Evolutionary conservation across 2,797 vertebrate genomes (phyloP).

Genomic region (Remorina albescens): DNA sequence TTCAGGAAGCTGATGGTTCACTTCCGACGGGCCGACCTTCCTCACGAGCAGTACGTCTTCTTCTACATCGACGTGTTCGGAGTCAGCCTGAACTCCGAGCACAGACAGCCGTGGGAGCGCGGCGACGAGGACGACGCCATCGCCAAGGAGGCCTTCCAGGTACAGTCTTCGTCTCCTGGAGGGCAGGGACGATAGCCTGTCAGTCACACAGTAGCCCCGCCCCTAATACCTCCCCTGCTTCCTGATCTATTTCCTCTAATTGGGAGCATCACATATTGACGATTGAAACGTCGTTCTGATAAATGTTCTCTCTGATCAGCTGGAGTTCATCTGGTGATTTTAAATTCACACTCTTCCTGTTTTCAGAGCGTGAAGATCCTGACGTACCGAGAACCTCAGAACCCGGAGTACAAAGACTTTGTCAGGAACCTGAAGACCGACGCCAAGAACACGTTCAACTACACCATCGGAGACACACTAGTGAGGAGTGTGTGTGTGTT

Average conservation of each 20-base stretch:
- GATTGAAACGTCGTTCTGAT: no score
- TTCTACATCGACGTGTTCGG: slow-evolving; percentile 95
- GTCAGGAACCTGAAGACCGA: slow-evolving; percentile 84
- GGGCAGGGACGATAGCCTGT: no score
- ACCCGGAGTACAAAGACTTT: slow-evolving; percentile 88
- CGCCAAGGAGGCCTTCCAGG: slow-evolving; percentile 88
- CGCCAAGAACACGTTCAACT: slow-evolving; percentile 87
- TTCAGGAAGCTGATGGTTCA: slow-evolving; percentile 91
- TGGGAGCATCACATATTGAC: no score
- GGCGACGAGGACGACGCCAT: slow-evolving; percentile 85
- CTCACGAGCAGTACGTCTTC: slow-evolving; percentile 89
- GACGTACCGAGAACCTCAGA: slow-evolving; percentile 91
- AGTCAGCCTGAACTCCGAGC: slow-evolving; percentile 82
- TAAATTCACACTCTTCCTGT: background rate
- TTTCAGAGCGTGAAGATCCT: slow-evolving; percentile 93
- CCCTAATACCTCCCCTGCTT: no score
- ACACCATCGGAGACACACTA: slow-evolving; percentile 89
- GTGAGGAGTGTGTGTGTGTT: slow-evolving; percentile 75
- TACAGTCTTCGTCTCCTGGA: slow-evolving; percentile 49
- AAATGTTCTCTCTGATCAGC: background rate
- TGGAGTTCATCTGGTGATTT: background rate
- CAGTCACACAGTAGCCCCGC: no score
- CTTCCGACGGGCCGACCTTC: slow-evolving; percentile 83
- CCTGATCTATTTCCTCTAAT: no score
- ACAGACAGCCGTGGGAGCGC: slow-evolving; percentile 86